phyloP scores from a whole-genome alignment of 2,888 invertebrate genomes.

The Drosophila silvestris region DNA sequence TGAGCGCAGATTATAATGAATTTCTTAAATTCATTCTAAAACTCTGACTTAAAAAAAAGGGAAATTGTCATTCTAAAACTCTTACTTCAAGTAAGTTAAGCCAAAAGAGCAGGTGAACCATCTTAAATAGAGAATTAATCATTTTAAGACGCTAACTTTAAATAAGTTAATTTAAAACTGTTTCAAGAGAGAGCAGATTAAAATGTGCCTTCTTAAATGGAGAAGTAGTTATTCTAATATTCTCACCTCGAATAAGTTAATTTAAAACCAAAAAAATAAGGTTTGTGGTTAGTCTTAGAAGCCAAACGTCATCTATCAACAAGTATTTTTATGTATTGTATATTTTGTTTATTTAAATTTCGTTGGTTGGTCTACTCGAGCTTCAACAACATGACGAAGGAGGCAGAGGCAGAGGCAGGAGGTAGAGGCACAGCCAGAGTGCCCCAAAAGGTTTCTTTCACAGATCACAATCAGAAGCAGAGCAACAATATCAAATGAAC shows the following conservation, averaged over 20 bases:
- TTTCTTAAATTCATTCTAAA: background rate
- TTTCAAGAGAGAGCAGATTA: background rate
- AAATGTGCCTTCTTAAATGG: background rate
- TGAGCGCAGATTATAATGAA: background rate
- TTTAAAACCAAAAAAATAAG: too few relatives aligned
- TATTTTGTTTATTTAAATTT: slow-evolving; percentile 2
- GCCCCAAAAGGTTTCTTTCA: slow-evolving; percentile 60
- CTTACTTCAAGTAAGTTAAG: background rate
- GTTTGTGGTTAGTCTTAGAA: background rate
- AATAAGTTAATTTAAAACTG: background rate
- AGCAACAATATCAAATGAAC: slow-evolving; percentile 67
- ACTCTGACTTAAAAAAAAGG: background rate
- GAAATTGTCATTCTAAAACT: background rate
- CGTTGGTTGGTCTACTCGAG: background rate
- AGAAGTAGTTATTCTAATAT: background rate
- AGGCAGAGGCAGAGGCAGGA: background rate
- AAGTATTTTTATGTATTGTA: background rate
- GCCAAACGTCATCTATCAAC: background rate
- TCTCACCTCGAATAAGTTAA: background rate
- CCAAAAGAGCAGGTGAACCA: background rate
- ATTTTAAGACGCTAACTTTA: background rate
- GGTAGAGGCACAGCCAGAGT: slow-evolving; percentile 22
- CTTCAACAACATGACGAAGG: background rate
- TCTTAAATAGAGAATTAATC: background rate
- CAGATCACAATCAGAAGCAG: slow-evolving; percentile 68